Conservation (phyloP, 2,797 vertebrate species). For the Carduelis carduelis region DNA sequence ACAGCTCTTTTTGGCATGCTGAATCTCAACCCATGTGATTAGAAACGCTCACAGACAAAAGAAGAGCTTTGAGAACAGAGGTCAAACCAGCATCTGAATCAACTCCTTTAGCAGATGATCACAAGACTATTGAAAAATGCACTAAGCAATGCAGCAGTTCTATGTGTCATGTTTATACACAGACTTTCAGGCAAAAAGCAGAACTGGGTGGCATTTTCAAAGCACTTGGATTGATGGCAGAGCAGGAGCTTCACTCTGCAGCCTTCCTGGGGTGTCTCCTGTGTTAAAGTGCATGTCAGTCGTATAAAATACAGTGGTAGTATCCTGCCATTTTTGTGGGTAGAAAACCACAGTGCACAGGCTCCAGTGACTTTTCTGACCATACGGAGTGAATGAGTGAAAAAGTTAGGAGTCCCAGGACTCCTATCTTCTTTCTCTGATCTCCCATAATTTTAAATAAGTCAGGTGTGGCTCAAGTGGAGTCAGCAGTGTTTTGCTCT, state of each 20-base stretch:
- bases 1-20: constrained; percentile 44
- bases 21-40: constrained; percentile 68
- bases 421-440: not conserved
- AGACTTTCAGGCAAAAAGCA: not conserved
- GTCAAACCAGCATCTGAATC: constrained; percentile 61
- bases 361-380: not conserved
- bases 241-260: not conserved
- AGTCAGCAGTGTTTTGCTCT: not conserved
- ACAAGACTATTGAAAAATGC: constrained; percentile 58
- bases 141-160: constrained; percentile 25
- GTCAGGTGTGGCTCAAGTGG: not conserved
- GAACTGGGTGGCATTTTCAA: constrained; percentile 19
- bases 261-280: not conserved
- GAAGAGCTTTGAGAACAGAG: constrained; percentile 57
- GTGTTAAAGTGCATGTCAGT: not conserved
- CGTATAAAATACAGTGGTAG: not conserved
- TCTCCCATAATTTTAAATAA: not conserved
- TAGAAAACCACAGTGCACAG: not conserved
- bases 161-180: constrained; percentile 21
- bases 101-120: constrained; percentile 59
- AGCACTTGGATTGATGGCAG: not conserved
- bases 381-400: not conserved
- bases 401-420: not conserved
- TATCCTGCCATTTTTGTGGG: not conserved
- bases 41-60: constrained; percentile 56